Base-by-base conservation (phyloP, 1,140 invertebrate species). In the Apocrypta bakeri region DNA sequence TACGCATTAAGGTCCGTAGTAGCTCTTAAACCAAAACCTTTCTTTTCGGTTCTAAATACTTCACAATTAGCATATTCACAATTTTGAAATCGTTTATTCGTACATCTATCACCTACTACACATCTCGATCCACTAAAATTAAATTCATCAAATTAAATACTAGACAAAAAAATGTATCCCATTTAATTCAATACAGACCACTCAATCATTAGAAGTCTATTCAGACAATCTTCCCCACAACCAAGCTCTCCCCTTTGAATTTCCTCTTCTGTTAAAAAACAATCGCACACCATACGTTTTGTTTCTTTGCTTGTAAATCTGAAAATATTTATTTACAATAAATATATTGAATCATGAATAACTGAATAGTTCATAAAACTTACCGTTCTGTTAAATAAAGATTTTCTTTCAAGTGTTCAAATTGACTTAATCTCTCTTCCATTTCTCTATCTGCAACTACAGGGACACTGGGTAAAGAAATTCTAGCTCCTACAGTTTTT, bases 151-250 rank as follows among this genome's bases (percentile, higher is more conserved):
- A 81, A 27, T 0, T 66, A 66, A 64, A 11, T 66, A 11, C 14
- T 27, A 25, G 9, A 8, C 14, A 27, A 79, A 73, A 42, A 73
- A 33, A 66, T 14, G 12, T 25, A 33, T 61, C 33, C 2, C 9
- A 37, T 37, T 37, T 2, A 37, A 37, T 9, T 2, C 9, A 37
- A 27, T 74, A 85, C 90, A 93, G 93, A 97, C 97, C 98, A 99
- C 95, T 99, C 98, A 90, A 99, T 99, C 96, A 99, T 98, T 7
- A 99, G 94, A 89, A 99, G 94, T 89, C 98, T 95, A 93, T 99
- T 99, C 7, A 99, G 94, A 93, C 98, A 99, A 91, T 99, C 98
- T 88, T 98, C 97, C 0, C 97, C 97, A 93, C 98, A 99, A 42
- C 97, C 97, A 33, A 95, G 91, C 90, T 98, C 95, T 1, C 97